Evolutionary conservation across 2,888 invertebrate genomes (phyloP).

Genomic region (Agrotis clavis): DNA sequence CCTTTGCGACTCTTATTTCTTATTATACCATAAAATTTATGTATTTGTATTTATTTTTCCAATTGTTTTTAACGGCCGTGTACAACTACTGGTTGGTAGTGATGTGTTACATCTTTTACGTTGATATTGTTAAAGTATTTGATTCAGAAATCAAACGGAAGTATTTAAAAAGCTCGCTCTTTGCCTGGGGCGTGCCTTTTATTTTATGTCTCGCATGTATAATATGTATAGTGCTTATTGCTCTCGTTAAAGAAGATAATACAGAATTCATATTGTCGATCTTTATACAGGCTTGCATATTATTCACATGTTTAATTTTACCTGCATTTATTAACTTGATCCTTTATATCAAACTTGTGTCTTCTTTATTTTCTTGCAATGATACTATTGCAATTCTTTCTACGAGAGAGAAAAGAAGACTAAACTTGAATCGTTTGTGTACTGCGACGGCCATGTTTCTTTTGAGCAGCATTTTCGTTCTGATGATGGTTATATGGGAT

Average conservation of each 20-base stretch:
- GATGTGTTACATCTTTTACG: conserved; percentile 39
- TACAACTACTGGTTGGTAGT: conserved; percentile 38
- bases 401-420: conserved; percentile 3
- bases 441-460: conserved; percentile 22
- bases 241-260: neutral
- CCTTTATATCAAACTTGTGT: conserved; percentile 20
- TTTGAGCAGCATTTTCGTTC: conserved; percentile 18
- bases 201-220: neutral
- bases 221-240: neutral
- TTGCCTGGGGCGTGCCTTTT: conserved; percentile 34
- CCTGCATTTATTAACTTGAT: conserved; percentile 27
- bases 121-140: conserved; percentile 42
- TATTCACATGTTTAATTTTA: neutral
- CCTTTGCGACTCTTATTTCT: neutral
- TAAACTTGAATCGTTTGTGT: conserved; percentile 12
- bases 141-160: neutral
- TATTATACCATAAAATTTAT: too few relatives aligned
- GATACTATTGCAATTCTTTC: neutral
- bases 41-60: neutral
- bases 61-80: neutral
- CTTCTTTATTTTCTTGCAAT: conserved; percentile 9
- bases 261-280: neutral
- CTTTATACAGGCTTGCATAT: neutral
- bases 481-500: conserved; percentile 18
- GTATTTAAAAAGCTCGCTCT: conserved; percentile 12